Evolutionary conservation across 23 tunicate species (phyloP), one percentile per base, ranked within the genome.

Genomic region (Clavelina lepadiformis): DNA sequence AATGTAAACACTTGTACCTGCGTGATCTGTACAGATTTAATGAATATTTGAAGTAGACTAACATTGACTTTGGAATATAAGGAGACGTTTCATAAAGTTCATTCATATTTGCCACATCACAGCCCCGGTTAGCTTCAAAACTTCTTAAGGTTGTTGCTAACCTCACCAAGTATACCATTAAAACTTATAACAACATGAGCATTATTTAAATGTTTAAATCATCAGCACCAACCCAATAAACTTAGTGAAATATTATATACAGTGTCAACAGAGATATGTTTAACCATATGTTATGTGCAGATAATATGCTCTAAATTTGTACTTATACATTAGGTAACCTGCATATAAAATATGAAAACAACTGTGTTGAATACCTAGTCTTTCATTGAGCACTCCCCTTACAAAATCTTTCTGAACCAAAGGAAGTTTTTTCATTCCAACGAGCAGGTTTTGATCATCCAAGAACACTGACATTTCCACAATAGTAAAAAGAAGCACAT

Each of bases 41-140:
- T 3, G 50, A 31, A 36, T 5, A 35, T 35, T 63, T 13, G 25
- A 63, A 63, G 13, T 36, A 35, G 22, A 36, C 36, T 3, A 63
- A 8, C 24, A 35, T 22, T 36, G 68, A 15, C 22, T 50, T 21
- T 13, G 68, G 50, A 36, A 63, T 35, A 63, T 36, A 63, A 35
- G 50, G 68, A 8, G 68, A 63, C 22, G 28, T 6, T 21, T 3
- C 50, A 63, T 36, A 63, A 5, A 36, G 38, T 26, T n/a, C 8
- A 5, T 25, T n/a, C 24, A 63, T 35, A 11, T 31, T 11, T 35
- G 49, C 8, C 50, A 23, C 8, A 28, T 58, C 30, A 23, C 64
- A 30, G 35, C 8, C 20, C 20, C 5, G 23, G 23, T n/a, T 15
- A 15, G 11, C 15, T 11, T 15, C 11, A 41, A 41, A 11, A 41